Conservation (phyloP, 2,888 invertebrate species). For the Timema cristinae region DNA sequence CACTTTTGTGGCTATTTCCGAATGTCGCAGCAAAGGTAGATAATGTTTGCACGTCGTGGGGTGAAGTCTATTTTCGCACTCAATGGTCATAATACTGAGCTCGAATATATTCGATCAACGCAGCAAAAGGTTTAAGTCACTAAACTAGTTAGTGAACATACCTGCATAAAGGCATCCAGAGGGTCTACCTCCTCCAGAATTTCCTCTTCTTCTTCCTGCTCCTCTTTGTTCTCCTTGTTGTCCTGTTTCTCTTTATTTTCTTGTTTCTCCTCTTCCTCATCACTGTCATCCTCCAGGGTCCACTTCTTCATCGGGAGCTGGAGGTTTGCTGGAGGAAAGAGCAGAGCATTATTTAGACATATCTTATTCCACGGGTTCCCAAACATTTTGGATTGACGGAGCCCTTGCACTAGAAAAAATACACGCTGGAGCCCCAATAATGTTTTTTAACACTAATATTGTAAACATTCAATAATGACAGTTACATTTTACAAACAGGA, state of each 20-base stretch:
- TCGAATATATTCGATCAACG: too few relatives aligned
- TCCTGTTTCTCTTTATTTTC: conserved; percentile 33
- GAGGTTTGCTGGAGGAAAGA: conserved; percentile 49
- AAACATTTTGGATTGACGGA: too few relatives aligned
- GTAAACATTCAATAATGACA: too few relatives aligned
- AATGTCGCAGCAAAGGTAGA: too few relatives aligned
- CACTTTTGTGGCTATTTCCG: too few relatives aligned
- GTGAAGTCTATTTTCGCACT: too few relatives aligned
- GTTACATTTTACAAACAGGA: not conserved
- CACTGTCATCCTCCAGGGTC: conserved; percentile 95
- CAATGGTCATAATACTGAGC: too few relatives aligned
- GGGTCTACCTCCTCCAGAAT: conserved; percentile 87
- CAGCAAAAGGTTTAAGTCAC: too few relatives aligned
- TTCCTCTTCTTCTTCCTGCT: conserved; percentile 49
- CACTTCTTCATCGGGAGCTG: conserved; percentile 74
- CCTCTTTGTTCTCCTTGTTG: conserved; percentile 37
- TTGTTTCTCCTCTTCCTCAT: conserved; percentile 68
- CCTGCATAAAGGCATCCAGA: conserved; percentile 96
- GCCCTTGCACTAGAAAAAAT: too few relatives aligned
- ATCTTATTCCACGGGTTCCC: not conserved
- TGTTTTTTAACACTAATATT: too few relatives aligned
- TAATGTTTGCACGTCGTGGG: too few relatives aligned
- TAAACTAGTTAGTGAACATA: conserved; percentile 39
- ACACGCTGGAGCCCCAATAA: not conserved
- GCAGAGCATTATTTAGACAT: not conserved